Evolutionary conservation across 64 coral and sea anemone genomes (phyloP), one percentile per base, ranked within the genome.

Genomic region (Cladopsammia gracilis): DNA sequence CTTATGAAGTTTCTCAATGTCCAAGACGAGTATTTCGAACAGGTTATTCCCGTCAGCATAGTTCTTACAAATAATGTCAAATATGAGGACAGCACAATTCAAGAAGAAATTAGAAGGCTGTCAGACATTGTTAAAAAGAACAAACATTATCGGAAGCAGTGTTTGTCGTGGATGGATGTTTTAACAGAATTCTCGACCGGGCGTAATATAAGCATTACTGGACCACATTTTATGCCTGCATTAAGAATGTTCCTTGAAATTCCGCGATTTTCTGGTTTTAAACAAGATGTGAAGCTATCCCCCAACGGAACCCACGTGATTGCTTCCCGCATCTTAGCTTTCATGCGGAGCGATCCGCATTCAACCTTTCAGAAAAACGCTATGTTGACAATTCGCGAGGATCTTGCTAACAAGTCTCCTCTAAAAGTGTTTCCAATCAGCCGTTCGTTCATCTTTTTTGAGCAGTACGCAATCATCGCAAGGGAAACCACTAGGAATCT

Each of bases 361-460:
- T 87, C 94, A 1, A 95, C 86, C 15, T 85, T 72, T 71, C 89
- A 91, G 71, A 85, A 90, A 46, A 73, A 87, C 45, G 94, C 88
- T 9, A 95, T 95, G 94, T 89, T 95, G 34, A 90, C 88, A 78
- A 77, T 95, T 12, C 80, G 94, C 11, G 74, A 91, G 10, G 94
- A 95, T 75, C 45, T 95, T 6, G 75, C 86, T 43, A 87, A 58
- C 0, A 86, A 77, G 18, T 91, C 94, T 47, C 73, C 88, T 5
- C 75, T 95, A 0, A 66, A 76, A n/a, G 94, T 77, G 7, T 87
- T 78, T 68, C 81, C 94, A 14, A 88, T 95, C 53, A 61, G 73
- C 25, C 61, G 86, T 20, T 12, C 43, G 4, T 94, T 93, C 24
- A 56, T 94, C 34, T 79, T 65, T 50, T 88, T 94, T 71, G 92